phyloP scores from a whole-genome alignment of 2,113 vertebrate species.

The Rafetus swinhoei region DNA sequence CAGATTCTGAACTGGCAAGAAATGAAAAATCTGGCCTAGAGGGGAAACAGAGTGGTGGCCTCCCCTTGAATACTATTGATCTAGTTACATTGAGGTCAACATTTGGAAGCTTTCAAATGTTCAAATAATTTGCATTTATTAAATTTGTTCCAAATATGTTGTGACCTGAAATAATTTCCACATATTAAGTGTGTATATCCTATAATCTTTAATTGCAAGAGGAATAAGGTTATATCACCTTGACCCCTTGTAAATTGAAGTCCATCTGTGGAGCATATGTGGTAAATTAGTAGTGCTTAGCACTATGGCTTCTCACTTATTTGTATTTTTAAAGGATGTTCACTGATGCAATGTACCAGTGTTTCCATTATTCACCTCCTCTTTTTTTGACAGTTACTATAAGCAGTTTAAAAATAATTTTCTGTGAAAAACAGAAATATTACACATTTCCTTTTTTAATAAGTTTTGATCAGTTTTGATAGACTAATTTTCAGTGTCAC shows the following conservation, averaged over 20 bases:
- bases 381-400: neutral
- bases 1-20: neutral
- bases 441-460: neutral
- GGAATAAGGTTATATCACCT: neutral
- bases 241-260: conserved; percentile 3
- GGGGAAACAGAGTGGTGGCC: neutral
- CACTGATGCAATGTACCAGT: neutral
- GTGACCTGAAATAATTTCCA: conserved; percentile 32
- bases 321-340: neutral
- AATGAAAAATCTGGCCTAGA: conserved; percentile 10
- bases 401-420: neutral
- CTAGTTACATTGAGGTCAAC: conserved; percentile 28
- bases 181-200: neutral
- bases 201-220: conserved; percentile 17
- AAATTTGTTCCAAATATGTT: neutral
- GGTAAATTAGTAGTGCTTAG: neutral
- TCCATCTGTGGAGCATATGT: neutral
- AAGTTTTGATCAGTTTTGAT: neutral
- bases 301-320: neutral
- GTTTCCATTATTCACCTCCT: neutral
- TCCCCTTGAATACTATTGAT: conserved; percentile 55
- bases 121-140: conserved; percentile 21
- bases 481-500: neutral
- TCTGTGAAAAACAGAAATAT: neutral
- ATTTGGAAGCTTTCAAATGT: conserved; percentile 4